Evolutionary conservation across 1,140 invertebrate genomes (phyloP).

Genomic region (Drosophila sproati): DNA sequence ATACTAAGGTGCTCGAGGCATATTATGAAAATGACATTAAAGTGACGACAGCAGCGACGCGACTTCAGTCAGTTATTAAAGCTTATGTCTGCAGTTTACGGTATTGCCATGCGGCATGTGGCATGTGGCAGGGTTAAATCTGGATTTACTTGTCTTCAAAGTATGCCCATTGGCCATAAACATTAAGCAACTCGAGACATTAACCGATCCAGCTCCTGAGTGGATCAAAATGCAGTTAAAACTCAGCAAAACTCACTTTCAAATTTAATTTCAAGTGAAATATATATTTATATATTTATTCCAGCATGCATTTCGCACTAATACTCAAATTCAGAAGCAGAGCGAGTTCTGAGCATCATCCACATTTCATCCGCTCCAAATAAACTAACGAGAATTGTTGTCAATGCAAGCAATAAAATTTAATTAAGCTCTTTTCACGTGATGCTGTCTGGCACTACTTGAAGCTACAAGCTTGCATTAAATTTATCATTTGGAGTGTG

Average conservation of each 20-base stretch:
- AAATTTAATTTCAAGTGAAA: background rate
- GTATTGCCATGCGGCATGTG: conserved; percentile 44
- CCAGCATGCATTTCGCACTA: no score
- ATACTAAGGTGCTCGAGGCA: conserved; percentile 70
- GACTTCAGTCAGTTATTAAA: conserved; percentile 63
- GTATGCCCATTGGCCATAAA: conserved; percentile 30
- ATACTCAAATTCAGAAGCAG: no score
- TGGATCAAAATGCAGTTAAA: conserved; percentile 13
- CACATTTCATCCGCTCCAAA: no score
- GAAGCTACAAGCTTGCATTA: background rate
- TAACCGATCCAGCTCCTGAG: background rate
- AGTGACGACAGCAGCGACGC: conserved; percentile 40
- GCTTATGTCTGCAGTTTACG: conserved; percentile 55
- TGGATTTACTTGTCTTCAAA: conserved; percentile 33
- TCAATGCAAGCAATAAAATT: background rate
- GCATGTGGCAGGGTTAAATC: conserved; percentile 22
- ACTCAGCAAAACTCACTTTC: conserved; percentile 5
- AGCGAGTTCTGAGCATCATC: no score
- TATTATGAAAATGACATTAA: conserved; percentile 81
- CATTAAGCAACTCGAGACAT: conserved; percentile 20
- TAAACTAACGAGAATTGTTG: background rate
- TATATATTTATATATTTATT: no score
- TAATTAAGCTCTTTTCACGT: conserved; percentile 12
- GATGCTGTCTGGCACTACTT: background rate
- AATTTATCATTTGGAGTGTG: background rate